Evolutionary conservation across 2,797 vertebrate genomes (phyloP).

Genomic region (Acanthiza pusilla): DNA sequence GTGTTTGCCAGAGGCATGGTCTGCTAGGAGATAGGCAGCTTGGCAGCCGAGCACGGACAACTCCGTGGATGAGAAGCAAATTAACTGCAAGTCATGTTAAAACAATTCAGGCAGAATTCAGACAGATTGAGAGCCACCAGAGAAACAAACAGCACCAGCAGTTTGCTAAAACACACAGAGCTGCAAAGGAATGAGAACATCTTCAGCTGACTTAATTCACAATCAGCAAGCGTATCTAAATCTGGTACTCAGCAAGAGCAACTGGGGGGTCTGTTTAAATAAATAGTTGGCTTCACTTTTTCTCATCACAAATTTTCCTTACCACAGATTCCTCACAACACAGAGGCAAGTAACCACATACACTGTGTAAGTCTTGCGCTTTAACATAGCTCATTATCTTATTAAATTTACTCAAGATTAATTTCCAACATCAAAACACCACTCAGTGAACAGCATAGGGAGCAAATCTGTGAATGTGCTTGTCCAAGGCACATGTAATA

Average conservation of each 20-base stretch:
- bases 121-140: constrained; percentile 8
- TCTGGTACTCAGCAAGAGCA: background rate
- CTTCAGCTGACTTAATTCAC: constrained; percentile 38
- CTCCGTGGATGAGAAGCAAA: constrained; percentile 13
- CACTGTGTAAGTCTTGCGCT: background rate
- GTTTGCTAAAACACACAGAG: constrained; percentile 3
- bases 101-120: constrained; percentile 29
- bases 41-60: background rate
- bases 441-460: background rate
- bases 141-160: constrained; percentile 40
- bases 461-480: background rate
- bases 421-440: background rate
- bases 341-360: background rate
- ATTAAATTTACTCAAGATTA: background rate
- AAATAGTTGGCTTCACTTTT: background rate
- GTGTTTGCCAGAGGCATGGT: constrained; percentile 11
- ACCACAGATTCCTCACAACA: background rate
- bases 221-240: background rate
- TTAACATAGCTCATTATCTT: background rate
- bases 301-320: background rate
- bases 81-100: constrained; percentile 27
- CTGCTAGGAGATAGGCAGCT: constrained; percentile 23
- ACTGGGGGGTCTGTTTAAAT: background rate
- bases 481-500: background rate
- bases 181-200: background rate